Conservation (phyloP, 1,140 invertebrate species). For the Pogonus chalceus region DNA sequence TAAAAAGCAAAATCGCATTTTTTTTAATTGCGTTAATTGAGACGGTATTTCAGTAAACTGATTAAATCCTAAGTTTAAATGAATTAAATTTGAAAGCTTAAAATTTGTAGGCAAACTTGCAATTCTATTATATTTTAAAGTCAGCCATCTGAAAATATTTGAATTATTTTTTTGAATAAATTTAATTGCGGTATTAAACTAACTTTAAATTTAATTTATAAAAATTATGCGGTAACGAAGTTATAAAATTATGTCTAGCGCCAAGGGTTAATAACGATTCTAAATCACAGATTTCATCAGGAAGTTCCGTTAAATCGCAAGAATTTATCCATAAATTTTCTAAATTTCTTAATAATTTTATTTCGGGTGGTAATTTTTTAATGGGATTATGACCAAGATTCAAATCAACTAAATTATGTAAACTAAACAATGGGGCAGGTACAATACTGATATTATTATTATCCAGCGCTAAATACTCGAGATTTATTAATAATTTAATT, state of each 20-base stretch:
- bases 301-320: constrained; percentile 44
- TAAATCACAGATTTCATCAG: constrained; percentile 57
- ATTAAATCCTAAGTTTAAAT: constrained; percentile 47
- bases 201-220: constrained; percentile 36
- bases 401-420: constrained; percentile 59
- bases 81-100: constrained; percentile 39
- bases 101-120: constrained; percentile 39
- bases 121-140: constrained; percentile 45
- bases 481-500: constrained; percentile 27
- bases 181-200: constrained; percentile 10
- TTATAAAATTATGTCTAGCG: constrained; percentile 47
- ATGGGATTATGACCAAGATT: constrained; percentile 79
- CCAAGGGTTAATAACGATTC: constrained; percentile 61
- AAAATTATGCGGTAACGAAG: constrained; percentile 40
- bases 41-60: constrained; percentile 39
- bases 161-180: constrained; percentile 1
- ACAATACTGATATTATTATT: constrained; percentile 59
- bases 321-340: constrained; percentile 65
- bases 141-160: constrained; percentile 43
- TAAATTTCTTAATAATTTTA: constrained; percentile 59
- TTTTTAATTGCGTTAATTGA: constrained; percentile 36
- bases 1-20: constrained; percentile 43
- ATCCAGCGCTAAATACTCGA: constrained; percentile 43
- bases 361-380: constrained; percentile 49
- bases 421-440: constrained; percentile 44